A percentile compares a stretch with the other conserved stretches of the same genome.
These are phyloP conservation scores for Schizopygopsis pylzovi DNA, from an alignment of 2,797 vertebrate genomes.

Conservation along the genomic window DNA sequence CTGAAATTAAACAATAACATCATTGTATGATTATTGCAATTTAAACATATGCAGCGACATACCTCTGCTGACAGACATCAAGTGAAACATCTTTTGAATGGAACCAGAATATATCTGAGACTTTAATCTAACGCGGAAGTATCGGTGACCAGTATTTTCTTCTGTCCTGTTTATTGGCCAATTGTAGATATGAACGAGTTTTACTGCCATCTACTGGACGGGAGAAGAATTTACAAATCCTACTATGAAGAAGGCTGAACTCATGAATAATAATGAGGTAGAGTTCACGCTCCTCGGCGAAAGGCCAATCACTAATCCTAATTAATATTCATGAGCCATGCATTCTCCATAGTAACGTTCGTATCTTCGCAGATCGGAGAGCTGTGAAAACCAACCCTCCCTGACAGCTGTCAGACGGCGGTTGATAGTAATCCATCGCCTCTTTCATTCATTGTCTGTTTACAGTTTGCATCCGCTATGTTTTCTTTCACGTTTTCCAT, in stretches of 20 bases:
- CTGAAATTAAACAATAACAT: background rate
- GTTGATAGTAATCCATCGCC: background rate
- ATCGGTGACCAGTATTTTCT: constrained; percentile 19
- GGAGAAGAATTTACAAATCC: background rate
- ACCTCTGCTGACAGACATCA: constrained; percentile 4
- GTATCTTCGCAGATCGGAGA: background rate
- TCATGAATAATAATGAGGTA: constrained; percentile 5
- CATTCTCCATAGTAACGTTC: background rate
- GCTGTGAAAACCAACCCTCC: background rate
- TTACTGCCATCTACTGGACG: constrained; percentile 34
- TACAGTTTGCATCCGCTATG: background rate
- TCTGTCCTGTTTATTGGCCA: background rate
- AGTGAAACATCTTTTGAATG: background rate
- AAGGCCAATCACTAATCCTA: background rate
- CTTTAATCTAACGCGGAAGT: constrained; percentile 28
- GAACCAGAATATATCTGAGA: background rate
- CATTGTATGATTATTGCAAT: background rate
- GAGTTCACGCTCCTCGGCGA: background rate
- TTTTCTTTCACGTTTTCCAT: background rate
- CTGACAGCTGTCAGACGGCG: constrained; percentile 17
- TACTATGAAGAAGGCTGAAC: background rate
- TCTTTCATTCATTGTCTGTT: constrained; percentile 1
- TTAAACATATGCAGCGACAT: background rate
- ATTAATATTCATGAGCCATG: constrained; percentile 13
- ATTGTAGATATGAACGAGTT: background rate